Base-by-base conservation (phyloP, 2,888 invertebrate genomes). In the Formica aserva region DNA sequence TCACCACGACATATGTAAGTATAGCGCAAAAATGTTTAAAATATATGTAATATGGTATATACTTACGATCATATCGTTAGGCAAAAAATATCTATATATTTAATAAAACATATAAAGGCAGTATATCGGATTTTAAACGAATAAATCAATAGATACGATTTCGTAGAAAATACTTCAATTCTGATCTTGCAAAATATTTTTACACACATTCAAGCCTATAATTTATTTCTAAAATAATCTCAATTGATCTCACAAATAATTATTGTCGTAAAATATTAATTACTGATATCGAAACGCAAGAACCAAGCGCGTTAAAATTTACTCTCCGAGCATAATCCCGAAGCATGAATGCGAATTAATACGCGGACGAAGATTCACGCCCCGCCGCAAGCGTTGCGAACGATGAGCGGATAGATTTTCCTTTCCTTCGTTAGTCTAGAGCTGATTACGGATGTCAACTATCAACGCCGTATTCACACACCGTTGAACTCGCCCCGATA, bases 1-100 rank as follows among this genome's bases (percentile, higher is more conserved):
- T 52, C 48, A 52, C 1, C n/a, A 38, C 84, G 77, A 83, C 69
- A 76, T 69, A 82, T 63, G 88, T 89, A 88, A 89, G 85, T 85
- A 69, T 72, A 82, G 62, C 77, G 76, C 84, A 88, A 63, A 86
- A 86, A 86, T 84, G 83, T 5, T 45, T 45, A 15, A 18, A 45
- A 84, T 83, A 67, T 75, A 66, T 2, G 41, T 78, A 81, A 29
- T 8, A 38, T 65, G 26, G 22, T 22, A 22, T 22, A 66, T 78
- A 78, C 66, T 69, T 75, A 82, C 63, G 83, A 75, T 65, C 13
- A 11, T 38, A 29, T 32, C 13, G 22, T 63, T 22, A 63, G 32
- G 60, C 72, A 22, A 67, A 72, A 41, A 22, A 38, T 22, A 29
- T 60, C 13, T n/a, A n/a, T 13, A 45, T 52, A n/a, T 45, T 65